Base-by-base conservation (phyloP, 2,888 invertebrate genomes). In the Sarcophaga caerulescens region DNA sequence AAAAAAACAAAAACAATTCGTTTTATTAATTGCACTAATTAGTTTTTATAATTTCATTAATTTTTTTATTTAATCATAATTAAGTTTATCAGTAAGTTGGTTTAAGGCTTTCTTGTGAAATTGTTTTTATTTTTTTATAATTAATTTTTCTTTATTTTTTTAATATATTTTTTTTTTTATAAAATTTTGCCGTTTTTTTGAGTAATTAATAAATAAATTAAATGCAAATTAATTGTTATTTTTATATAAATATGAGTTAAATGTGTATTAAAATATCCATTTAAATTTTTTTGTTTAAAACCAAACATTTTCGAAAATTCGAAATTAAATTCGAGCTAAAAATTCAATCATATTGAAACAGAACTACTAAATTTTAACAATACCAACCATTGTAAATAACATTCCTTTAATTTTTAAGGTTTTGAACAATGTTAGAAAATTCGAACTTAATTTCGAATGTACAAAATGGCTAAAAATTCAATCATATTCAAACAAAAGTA, bases 81-180 rank as follows among this genome's bases (percentile, higher is more conserved):
- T 75, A 75, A 70, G 59, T 79, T 82, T 82, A 79, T 85, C 79
- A 82, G 82, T 86, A 81, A 78, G 77, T 84, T 86, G 82, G 63
- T 84, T 86, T 86, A 86, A 86, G 86, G 86, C 86, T 86, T 84
- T 79, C 84, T 84, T 86, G 86, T 86, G 86, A 86, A 86, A 82
- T 63, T 77, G 68, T 73, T 57, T 68, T 76, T 70, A 74, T 59
- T 47, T 57, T 35, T 68, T 71, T 82, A 47, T 66, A 65, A 60
- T 66, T 80, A 52, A 25, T 77, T 81, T 68, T 66, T 19, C 65
- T 60, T 17, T 35, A 44, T 70, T 76, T 59, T 63, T 62, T 75
- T 66, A n/a, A n/a, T 25, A 25, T 6, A 25, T 35, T 0, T 35
- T 35, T 35, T 6, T 6, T 35, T 35, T 35, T 35, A 35, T 35